These are phyloP conservation scores for Myzus persicae DNA, from an alignment of 1,140 invertebrate species.

Conservation along the genomic window DNA sequence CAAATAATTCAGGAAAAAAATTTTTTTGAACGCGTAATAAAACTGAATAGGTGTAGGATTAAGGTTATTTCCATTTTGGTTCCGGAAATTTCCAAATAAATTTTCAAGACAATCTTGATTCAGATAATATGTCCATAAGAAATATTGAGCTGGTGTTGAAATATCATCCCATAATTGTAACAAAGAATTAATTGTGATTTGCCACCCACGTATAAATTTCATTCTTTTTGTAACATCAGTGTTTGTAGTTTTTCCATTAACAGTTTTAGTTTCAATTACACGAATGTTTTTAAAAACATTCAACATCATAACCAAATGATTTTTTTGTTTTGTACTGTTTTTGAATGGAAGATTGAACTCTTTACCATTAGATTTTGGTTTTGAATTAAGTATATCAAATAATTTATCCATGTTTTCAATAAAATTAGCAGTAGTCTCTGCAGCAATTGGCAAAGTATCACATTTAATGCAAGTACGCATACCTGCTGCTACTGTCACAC, in stretches of 20 bases:
- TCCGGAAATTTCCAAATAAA: background rate
- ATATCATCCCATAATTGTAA: constrained; percentile 26
- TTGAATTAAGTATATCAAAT: constrained; percentile 37
- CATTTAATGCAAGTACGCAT: background rate
- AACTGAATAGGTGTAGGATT: background rate
- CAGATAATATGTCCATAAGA: background rate
- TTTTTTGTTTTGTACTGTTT: background rate
- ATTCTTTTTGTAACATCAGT: background rate
- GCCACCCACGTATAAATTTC: background rate
- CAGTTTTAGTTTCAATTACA: background rate
- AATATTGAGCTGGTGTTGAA: background rate
- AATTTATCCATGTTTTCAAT: constrained; percentile 25
- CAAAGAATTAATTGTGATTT: background rate
- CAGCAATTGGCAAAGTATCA: background rate
- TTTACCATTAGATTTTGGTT: constrained; percentile 2
- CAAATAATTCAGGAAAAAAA: background rate
- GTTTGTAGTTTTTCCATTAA: background rate
- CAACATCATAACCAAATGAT: background rate
- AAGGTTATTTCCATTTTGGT: background rate
- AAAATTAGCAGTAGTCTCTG: constrained; percentile 2
- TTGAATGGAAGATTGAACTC: constrained; percentile 11
- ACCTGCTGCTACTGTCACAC: background rate
- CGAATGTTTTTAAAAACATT: constrained; percentile 33
- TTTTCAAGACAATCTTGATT: background rate
- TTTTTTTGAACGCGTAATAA: background rate